A percentile compares a stretch with the other conserved stretches of the same genome.
Evolutionary conservation across 2,888 invertebrate species (phyloP).

Genomic region (Agonopterix heracliana): DNA sequence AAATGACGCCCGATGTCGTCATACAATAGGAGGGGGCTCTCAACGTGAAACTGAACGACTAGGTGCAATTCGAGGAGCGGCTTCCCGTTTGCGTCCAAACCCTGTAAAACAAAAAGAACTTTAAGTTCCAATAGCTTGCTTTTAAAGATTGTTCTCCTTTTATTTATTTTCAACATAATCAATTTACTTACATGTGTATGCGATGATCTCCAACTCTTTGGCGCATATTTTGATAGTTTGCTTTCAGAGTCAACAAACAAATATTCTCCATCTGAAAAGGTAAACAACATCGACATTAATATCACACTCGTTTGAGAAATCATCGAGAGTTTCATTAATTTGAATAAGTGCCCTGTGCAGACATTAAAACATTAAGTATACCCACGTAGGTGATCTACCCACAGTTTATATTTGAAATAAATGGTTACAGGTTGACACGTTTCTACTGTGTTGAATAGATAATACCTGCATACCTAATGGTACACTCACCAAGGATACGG

Average conservation of each 20-base stretch:
- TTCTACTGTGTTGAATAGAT: constrained; percentile 1
- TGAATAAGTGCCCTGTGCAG: too few species aligned
- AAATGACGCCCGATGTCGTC: constrained; percentile 95
- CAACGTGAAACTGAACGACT: constrained; percentile 95
- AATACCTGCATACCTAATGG: constrained; percentile 6
- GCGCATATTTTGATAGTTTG: constrained; percentile 97
- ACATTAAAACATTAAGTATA: too few species aligned
- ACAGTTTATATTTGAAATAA: too few species aligned
- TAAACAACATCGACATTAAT: constrained; percentile 18
- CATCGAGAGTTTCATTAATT: too few species aligned
- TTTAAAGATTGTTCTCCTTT: neutral
- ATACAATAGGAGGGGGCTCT: constrained; percentile 91
- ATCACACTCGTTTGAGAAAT: too few species aligned
- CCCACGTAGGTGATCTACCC: too few species aligned
- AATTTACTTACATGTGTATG: constrained; percentile 87
- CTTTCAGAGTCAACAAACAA: constrained; percentile 96
- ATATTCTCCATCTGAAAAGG: constrained; percentile 93
- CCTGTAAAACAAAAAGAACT: constrained; percentile 63
- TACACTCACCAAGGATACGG: constrained; percentile 9
- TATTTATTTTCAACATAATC: constrained; percentile 4
- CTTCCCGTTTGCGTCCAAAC: constrained; percentile 92
- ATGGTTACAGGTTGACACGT: neutral
- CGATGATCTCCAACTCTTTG: constrained; percentile 96
- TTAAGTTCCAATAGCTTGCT: neutral
- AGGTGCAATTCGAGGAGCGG: constrained; percentile 93